These are phyloP conservation scores for Neoitamus cyanurus DNA, from an alignment of 2,888 invertebrate genomes.

Conservation along the genomic window DNA sequence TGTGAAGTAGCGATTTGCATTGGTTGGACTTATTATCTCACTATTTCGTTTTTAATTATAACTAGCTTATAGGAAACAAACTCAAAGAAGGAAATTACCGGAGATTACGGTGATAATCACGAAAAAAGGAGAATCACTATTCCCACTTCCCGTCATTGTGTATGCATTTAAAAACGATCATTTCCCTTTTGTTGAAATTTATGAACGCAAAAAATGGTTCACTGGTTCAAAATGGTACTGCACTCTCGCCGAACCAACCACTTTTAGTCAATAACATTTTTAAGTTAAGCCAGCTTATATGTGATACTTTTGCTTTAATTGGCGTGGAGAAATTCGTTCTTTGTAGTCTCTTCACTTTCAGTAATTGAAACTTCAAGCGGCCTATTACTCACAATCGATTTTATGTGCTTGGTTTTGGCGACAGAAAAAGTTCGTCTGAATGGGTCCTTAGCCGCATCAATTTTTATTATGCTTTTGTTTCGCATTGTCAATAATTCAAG, in stretches of 20 bases:
- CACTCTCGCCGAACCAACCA: too few species aligned
- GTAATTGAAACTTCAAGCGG: too few species aligned
- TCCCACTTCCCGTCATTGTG: neutral
- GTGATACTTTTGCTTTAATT: neutral
- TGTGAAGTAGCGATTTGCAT: neutral
- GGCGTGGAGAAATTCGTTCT: too few species aligned
- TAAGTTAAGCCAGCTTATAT: neutral
- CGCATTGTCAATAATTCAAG: neutral
- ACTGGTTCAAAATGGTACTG: too few species aligned
- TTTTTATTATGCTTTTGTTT: neutral
- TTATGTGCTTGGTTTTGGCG: neutral
- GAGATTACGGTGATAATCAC: neutral
- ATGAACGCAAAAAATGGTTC: too few species aligned
- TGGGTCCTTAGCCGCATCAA: neutral
- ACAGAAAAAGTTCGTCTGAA: neutral
- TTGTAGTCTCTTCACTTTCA: too few species aligned
- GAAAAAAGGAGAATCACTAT: neutral
- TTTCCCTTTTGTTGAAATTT: neutral
- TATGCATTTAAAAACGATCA: neutral
- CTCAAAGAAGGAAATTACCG: neutral
- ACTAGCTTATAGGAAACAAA: neutral
- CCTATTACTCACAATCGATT: too few species aligned
- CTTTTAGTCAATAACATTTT: too few species aligned
- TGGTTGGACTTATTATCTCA: neutral
- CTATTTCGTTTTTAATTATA: neutral